Evolutionary conservation across 2,888 invertebrate genomes (phyloP).

Genomic region (Brachynemurus nebulosus): DNA sequence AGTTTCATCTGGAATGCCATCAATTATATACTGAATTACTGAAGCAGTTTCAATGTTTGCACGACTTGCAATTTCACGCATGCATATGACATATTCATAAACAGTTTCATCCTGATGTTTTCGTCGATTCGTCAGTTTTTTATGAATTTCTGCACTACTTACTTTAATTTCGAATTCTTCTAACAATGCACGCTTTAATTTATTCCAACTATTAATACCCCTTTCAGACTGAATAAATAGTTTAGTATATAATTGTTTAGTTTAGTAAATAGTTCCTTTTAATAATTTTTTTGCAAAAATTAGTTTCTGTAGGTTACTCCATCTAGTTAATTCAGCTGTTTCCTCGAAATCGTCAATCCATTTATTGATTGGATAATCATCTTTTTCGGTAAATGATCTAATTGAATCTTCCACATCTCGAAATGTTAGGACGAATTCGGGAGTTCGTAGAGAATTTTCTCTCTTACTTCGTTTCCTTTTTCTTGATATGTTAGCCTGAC

Average conservation of each 20-base stretch:
- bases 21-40: constrained; percentile 21
- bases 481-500: too few relatives aligned
- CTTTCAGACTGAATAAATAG: too few relatives aligned
- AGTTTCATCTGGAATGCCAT: constrained; percentile 16
- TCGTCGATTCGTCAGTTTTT: constrained; percentile 12
- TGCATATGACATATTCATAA: constrained; percentile 25
- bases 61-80: constrained; percentile 25
- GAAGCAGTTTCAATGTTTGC: constrained; percentile 22
- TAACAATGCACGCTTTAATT: constrained; percentile 16
- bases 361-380: constrained; percentile 18
- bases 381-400: constrained; percentile 17
- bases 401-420: constrained; percentile 21
- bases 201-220: constrained; percentile 18
- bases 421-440: constrained; percentile 16
- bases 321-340: constrained; percentile 17
- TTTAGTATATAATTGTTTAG: too few relatives aligned
- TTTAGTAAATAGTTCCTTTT: constrained; percentile 19
- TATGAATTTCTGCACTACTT: constrained; percentile 6
- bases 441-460: too few relatives aligned
- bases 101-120: constrained; percentile 22
- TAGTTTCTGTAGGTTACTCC: constrained; percentile 20
- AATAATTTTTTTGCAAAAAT: constrained; percentile 22
- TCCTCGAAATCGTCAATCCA: constrained; percentile 22
- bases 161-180: constrained; percentile 20
- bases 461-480: too few relatives aligned